These are phyloP conservation scores for Diorhabda carinulata DNA, from an alignment of 1,140 invertebrate genomes.

Conservation along the genomic window DNA sequence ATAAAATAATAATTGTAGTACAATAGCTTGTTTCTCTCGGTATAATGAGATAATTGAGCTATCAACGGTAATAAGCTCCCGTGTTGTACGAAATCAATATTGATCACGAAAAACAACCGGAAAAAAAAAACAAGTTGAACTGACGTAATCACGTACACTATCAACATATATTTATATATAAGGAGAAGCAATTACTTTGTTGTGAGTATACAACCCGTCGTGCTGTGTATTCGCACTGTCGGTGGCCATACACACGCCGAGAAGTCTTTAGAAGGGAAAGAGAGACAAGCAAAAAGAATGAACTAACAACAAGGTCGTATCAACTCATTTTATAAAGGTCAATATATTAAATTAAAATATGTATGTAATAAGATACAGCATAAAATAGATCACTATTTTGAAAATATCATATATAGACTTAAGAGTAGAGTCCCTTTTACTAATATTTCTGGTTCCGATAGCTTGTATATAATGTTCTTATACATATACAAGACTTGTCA, in stretches of 20 bases:
- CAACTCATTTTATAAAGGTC: too few relatives aligned
- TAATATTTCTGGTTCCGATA: too few relatives aligned
- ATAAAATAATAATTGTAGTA: too few relatives aligned
- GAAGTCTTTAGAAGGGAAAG: not conserved
- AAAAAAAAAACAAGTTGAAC: constrained; percentile 1
- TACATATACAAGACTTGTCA: too few relatives aligned
- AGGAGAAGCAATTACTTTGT: constrained; percentile 19
- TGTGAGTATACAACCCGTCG: constrained; percentile 5
- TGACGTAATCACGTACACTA: constrained; percentile 16
- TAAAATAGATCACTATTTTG: too few relatives aligned
- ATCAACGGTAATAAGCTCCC: not conserved
- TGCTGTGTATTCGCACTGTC: constrained; percentile 10
- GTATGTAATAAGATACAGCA: too few relatives aligned
- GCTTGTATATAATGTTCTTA: too few relatives aligned
- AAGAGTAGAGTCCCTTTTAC: too few relatives aligned
- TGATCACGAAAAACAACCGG: not conserved
- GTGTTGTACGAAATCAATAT: not conserved
- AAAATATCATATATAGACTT: too few relatives aligned
- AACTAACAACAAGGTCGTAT: not conserved
- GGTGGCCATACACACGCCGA: not conserved
- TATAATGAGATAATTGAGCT: too few relatives aligned
- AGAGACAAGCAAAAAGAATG: not conserved
- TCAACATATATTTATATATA: constrained; percentile 15
- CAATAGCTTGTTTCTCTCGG: too few relatives aligned
- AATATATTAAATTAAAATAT: too few relatives aligned